Evolutionary conservation across 2,888 invertebrate genomes (phyloP), one percentile per base, ranked within the genome.

Genomic region (Ochropacha duplaris): DNA sequence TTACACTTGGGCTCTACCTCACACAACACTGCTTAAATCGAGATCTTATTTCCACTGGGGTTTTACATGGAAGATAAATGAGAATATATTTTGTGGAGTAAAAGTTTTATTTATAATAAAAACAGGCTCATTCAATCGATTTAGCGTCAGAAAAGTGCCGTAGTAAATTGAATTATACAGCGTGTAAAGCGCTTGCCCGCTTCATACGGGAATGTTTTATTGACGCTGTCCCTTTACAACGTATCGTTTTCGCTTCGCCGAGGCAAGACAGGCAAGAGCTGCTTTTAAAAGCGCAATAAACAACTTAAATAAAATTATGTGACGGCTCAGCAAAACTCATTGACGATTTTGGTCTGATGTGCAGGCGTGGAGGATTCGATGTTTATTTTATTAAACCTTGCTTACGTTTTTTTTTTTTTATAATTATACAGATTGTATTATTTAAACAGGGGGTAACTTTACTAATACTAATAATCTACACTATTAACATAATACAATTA

Each of bases 211-310:
- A 19, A 11, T 28, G 19, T 52, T 60, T 67, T 55, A 62, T 59
- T 54, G 54, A 57, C 19, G 55, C 56, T 57, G 60, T 59, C 71
- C 51, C 52, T 59, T 64, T 34, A 22, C 3, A 60, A 63, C 56
- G 60, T 61, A 59, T 63, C 51, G 54, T 49, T 65, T 57, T 50
- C 54, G 59, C 59, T 55, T 61, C 54, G 51, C 19, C 24, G 16
- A 44, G 22, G 55, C 49, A 49, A 39, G 24, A 49, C 39, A 39
- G 6, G 31, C 31, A 31, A 49, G 28, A n/a, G 36, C 49, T 55
- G 22, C 49, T 36, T 14, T 36, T 36, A 0, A 36, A 36, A 5
- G n/a, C n/a, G 36, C n/a, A 31, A 31, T 36, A 36, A 36, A n/a
- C n/a, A n/a, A 5, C n/a, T 36, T 36, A n/a, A 36, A 4, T n/a